Evolutionary conservation across 2,113 vertebrate genomes (phyloP), one percentile per base, ranked within the genome.

Genomic region (Sorex fumeus): DNA sequence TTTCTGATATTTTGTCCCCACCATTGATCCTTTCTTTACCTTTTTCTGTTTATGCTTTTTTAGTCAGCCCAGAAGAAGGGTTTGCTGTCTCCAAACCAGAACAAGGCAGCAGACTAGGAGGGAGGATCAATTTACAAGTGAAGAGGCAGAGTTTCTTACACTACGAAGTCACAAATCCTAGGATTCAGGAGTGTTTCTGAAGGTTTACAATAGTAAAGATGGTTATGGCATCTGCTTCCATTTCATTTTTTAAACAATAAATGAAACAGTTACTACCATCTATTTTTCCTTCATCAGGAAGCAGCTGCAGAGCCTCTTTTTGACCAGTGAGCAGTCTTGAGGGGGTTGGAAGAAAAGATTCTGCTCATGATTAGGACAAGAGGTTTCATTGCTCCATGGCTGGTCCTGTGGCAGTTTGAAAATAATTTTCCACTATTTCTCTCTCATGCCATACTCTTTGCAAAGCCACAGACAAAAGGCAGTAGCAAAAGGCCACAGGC

Each of bases 311-410:
- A 50, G 3, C 16, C 66, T 18, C 3, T 0, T 0, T 10, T 8
- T 21, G 11, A 18, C 2, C 3, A 5, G 7, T 0, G 25, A 69
- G 18, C 4, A 25, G 18, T 11, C 50, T n/a, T 16, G 21, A 25
- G 60, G 67, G 36, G 0, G 36, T 8, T 12, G 34, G 45, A 27
- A 21, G 7, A 4, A 13, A 43, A 2, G 28, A 40, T 27, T 3
- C 3, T 2, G 36, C 36, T 40, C 28, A 10, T 0, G 9, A 21
- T 70, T 25, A 19, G 21, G 18, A 16, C 67, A 30, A 45, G 40
- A 15, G 6, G 2, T 0, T 0, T 36, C 36, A 21, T 16, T 12
- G 32, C 47, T 53, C 50, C 40, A 21, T 2, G 4, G 25, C 67
- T 8, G 40, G n/a, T 23, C 47, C 18, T 4, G 3, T 6, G 34